Base-by-base conservation (phyloP, 2,888 invertebrate genomes). In the Campoletis raptor region DNA sequence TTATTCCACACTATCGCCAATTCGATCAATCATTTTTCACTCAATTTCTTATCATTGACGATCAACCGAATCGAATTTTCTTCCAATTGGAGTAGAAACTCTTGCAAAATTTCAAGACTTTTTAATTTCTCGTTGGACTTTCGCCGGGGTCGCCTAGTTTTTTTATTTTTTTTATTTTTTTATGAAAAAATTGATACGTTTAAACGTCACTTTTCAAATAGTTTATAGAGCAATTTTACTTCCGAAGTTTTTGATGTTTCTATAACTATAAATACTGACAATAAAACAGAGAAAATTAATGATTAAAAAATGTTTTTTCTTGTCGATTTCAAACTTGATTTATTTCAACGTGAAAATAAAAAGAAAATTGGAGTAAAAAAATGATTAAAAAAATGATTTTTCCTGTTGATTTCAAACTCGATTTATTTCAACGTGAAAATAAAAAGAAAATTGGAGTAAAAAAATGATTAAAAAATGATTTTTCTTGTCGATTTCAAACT, bases 1-100 rank as follows among this genome's bases (percentile, higher is more conserved):
- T 74, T 30, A 78, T 66, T 61, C 48, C 45, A n/a, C 61, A 12
- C 48, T 67, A 52, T 84, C 57, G 61, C 10, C 8, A 70, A 69
- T 42, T 6, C 15, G 66, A 70, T 52, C 48, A 37, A 69, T 83
- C 48, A 40, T 21, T 54, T 3, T 9, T 37, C 9, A 10, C 42
- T 24, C 69, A 37, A 40, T 77, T 5, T 69, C 42, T 18, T 8
- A 12, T 18, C 42, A 12, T 37, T 48, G 15, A 12, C 45, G 30
- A 69, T 36, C 48, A 45, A 24, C 18, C 57, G 37, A 21, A 15
- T 3, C 9, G 54, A 57, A 57, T 24, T 57, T 3, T 6, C 21
- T 24, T 21, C 21, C 18, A n/a, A 48, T 18, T 48, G n/a, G 48
- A 48, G n/a, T 18, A 5, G 8, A 8, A 40, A 8, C 9, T 15